Conservation (phyloP, 1,140 invertebrate species). For the Hylyphantes graminicola region DNA sequence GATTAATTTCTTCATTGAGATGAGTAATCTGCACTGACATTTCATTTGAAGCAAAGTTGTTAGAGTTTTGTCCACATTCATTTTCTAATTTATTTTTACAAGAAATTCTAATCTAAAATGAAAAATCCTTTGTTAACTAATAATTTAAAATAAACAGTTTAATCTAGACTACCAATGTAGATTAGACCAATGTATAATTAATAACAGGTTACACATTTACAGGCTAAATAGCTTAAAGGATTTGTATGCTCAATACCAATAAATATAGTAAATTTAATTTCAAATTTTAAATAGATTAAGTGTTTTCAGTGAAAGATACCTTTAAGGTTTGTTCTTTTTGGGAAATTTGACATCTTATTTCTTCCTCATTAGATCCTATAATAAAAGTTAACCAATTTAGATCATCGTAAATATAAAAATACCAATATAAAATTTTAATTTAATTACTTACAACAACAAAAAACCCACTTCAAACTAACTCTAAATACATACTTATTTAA, state of each 20-base stretch:
- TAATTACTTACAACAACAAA: too few relatives aligned
- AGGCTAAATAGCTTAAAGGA: too few relatives aligned
- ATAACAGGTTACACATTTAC: background rate
- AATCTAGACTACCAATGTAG: too few relatives aligned
- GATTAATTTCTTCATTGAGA: conserved; percentile 21
- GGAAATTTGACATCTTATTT: background rate
- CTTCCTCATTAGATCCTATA: conserved; percentile 7
- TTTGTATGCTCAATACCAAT: background rate
- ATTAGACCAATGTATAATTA: too few relatives aligned
- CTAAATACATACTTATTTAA: too few relatives aligned
- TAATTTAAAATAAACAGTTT: background rate
- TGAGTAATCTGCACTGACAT: conserved; percentile 24
- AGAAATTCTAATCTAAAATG: conserved; percentile 23
- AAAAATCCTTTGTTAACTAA: background rate
- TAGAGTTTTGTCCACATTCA: conserved; percentile 15
- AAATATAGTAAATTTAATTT: background rate
- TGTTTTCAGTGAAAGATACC: background rate
- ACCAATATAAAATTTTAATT: too few relatives aligned
- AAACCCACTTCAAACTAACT: too few relatives aligned
- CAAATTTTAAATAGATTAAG: background rate
- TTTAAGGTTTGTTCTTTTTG: conserved; percentile 36
- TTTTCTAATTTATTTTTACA: conserved; percentile 45
- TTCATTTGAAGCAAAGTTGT: conserved; percentile 37
- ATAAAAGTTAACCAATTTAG: background rate
- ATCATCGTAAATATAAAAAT: too few relatives aligned